Evolutionary conservation across 2,797 vertebrate species (phyloP).

Genomic region (Acropternis orthonyx): DNA sequence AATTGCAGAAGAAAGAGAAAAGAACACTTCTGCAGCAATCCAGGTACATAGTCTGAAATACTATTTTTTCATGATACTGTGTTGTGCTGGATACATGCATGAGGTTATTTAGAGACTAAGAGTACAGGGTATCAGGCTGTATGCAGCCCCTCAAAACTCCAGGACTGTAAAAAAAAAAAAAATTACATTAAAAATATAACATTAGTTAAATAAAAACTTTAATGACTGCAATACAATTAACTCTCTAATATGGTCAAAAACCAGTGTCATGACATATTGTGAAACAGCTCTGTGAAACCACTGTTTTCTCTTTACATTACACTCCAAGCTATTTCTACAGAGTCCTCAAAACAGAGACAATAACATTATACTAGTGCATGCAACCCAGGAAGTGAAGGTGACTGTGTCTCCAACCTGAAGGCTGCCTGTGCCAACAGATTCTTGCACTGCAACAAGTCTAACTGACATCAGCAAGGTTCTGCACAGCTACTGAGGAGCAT

Average conservation of each 20-base stretch:
- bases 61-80: not conserved
- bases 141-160: not conserved
- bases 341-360: not conserved
- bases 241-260: not conserved
- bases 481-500: not conserved
- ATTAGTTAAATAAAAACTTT: not conserved
- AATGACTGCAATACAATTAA: not conserved
- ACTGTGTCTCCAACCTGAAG: not conserved
- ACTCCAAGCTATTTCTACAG: not conserved
- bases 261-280: not conserved
- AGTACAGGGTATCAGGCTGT: not conserved
- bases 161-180: not conserved
- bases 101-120: not conserved
- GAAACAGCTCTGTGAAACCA: not conserved
- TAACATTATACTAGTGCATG: not conserved
- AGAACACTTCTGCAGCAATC: not conserved
- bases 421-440: not conserved
- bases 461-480: conserved; percentile 13
- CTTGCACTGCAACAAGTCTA: conserved; percentile 10
- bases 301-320: not conserved
- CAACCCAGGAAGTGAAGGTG: not conserved
- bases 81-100: not conserved
- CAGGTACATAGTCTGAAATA: not conserved
- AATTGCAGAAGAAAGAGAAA: not conserved
- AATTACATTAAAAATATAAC: not conserved